Percentiles rank a stretch among this genome's conserved stretches.
Evolutionary conservation across 2,888 invertebrate genomes (phyloP).

Genomic region (Acanthoscelides obtectus): DNA sequence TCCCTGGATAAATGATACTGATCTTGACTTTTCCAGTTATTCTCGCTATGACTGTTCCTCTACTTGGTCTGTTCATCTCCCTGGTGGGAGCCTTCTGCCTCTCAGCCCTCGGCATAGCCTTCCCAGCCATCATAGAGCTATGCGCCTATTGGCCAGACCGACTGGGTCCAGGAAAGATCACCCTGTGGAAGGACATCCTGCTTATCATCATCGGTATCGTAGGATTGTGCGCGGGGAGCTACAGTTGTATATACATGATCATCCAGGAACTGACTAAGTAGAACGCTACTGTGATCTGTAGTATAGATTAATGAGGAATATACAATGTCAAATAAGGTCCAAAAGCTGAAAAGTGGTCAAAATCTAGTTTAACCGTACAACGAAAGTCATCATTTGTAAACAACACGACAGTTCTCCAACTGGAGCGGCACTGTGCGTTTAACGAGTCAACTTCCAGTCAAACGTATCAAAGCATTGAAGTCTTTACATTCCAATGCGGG

Average conservation of each 20-base stretch:
- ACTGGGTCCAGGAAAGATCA: slow-evolving; percentile 48
- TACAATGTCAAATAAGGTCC: neutral
- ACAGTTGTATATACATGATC: slow-evolving; percentile 53
- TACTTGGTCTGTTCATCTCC: slow-evolving; percentile 69
- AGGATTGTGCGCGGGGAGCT: slow-evolving; percentile 54
- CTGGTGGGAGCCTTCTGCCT: slow-evolving; percentile 70
- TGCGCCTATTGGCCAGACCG: slow-evolving; percentile 65
- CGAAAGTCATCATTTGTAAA: too few relatives aligned
- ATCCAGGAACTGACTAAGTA: slow-evolving; percentile 30
- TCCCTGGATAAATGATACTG: neutral
- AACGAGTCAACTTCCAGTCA: too few relatives aligned
- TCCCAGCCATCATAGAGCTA: slow-evolving; percentile 70
- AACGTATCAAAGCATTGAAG: too few relatives aligned
- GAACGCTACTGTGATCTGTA: neutral
- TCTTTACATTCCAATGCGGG: too few relatives aligned
- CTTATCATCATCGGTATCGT: slow-evolving; percentile 49
- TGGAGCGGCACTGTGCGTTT: too few relatives aligned
- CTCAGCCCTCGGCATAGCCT: slow-evolving; percentile 67
- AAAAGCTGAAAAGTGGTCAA: neutral
- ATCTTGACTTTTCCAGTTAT: slow-evolving; percentile 54
- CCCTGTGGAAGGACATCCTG: slow-evolving; percentile 49
- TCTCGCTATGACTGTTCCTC: slow-evolving; percentile 65
- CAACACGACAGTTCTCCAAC: too few relatives aligned
- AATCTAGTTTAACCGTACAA: neutral
- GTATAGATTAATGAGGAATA: neutral